phyloP scores from a whole-genome alignment of 2,888 invertebrate species.

The Acanthopleura granulata region DNA sequence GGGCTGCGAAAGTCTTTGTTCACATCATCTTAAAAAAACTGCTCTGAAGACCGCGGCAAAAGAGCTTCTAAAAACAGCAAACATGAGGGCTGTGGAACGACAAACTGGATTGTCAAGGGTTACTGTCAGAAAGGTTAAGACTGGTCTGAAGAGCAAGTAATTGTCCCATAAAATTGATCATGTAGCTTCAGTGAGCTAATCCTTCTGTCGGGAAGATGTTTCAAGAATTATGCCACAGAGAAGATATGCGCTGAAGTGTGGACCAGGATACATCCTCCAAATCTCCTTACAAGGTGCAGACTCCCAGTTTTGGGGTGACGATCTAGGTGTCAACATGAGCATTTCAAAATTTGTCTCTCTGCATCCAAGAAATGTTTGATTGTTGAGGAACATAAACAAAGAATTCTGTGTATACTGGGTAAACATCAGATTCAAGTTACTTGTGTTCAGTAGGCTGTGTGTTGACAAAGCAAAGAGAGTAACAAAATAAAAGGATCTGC shows the following conservation, averaged over 20 bases:
- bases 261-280: slow-evolving; percentile 32
- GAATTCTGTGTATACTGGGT: slow-evolving; percentile 36
- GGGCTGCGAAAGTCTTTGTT: not conserved
- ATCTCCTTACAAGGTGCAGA: slow-evolving; percentile 31
- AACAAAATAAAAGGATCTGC: slow-evolving; percentile 26
- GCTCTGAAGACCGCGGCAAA: not conserved
- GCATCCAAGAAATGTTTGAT: slow-evolving; percentile 30
- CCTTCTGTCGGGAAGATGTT: slow-evolving; percentile 17
- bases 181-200: no score
- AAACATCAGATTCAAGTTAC: slow-evolving; percentile 34
- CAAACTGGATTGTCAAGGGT: not conserved
- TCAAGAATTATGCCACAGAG: slow-evolving; percentile 27
- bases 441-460: slow-evolving; percentile 25
- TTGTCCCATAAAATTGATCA: slow-evolving; percentile 11
- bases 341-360: slow-evolving; percentile 29
- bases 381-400: slow-evolving; percentile 25
- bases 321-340: slow-evolving; percentile 23
- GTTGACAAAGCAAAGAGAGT: slow-evolving; percentile 22
- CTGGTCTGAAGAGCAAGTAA: slow-evolving; percentile 10
- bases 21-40: not conserved
- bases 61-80: slow-evolving; percentile 8
- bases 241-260: slow-evolving; percentile 33
- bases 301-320: slow-evolving; percentile 24
- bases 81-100: not conserved
- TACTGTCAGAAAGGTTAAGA: not conserved